These are phyloP conservation scores for Erebia epiphron DNA, from an alignment of 2,888 invertebrate species.

Conservation along the genomic window DNA sequence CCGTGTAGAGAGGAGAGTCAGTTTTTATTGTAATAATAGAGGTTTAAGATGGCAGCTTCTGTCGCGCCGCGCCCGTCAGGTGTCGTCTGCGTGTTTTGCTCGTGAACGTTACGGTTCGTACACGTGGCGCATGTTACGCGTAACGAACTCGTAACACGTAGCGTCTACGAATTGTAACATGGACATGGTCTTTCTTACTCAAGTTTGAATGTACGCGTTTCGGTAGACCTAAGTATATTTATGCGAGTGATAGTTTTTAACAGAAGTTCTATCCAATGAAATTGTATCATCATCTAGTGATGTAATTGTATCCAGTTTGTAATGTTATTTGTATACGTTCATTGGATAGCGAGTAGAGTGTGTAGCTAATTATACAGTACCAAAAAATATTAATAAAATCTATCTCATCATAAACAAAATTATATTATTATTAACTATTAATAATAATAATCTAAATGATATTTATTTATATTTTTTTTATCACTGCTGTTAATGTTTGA, in stretches of 20 bases:
- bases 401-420: slow-evolving; percentile 25
- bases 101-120: slow-evolving; percentile 15
- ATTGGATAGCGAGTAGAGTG: slow-evolving; percentile 41
- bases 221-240: slow-evolving; percentile 40
- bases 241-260: slow-evolving; percentile 35
- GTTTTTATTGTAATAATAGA: slow-evolving; percentile 27
- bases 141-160: slow-evolving; percentile 21
- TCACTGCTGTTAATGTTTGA: slow-evolving; percentile 27
- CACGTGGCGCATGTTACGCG: slow-evolving; percentile 27
- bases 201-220: slow-evolving; percentile 37
- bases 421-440: slow-evolving; percentile 12
- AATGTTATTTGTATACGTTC: slow-evolving; percentile 42
- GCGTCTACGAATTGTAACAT: slow-evolving; percentile 8
- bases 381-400: slow-evolving; percentile 27
- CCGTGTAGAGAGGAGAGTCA: slow-evolving; percentile 30
- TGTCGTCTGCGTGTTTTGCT: slow-evolving; percentile 27
- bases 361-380: slow-evolving; percentile 37
- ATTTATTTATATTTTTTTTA: slow-evolving; percentile 21
- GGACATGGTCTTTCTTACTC: slow-evolving; percentile 25
- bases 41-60: slow-evolving; percentile 18
- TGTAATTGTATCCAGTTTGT: slow-evolving; percentile 38
- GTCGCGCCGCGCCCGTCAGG: slow-evolving; percentile 21
- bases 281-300: slow-evolving; percentile 40
- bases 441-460: slow-evolving; percentile 14
- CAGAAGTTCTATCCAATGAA: slow-evolving; percentile 37